A percentile compares a stretch with the other conserved stretches of the same genome.
Conservation (phyloP, 2,797 vertebrate genomes). For the Gorsachius magnificus region DNA sequence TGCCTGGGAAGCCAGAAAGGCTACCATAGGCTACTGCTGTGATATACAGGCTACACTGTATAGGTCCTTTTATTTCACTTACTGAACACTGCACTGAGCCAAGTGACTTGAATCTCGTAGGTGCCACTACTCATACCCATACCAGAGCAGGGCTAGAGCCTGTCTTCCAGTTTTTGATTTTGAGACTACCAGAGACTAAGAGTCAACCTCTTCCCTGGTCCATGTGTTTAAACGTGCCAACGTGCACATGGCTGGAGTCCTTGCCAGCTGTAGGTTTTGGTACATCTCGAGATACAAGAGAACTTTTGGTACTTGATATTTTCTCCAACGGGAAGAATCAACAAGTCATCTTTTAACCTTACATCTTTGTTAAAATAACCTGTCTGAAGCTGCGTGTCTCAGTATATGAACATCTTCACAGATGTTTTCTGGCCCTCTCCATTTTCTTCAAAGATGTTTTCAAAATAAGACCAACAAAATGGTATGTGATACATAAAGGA, state of each 20-base stretch:
- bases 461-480: neutral
- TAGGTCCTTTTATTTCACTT: neutral
- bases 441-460: neutral
- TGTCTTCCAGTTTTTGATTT: neutral
- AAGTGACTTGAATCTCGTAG: neutral
- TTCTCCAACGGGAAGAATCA: neutral
- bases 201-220: neutral
- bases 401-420: neutral
- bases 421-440: neutral
- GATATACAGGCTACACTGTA: too few species aligned
- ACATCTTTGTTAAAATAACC: neutral
- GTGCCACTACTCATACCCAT: neutral
- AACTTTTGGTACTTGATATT: neutral
- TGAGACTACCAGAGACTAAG: neutral
- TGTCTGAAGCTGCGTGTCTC: neutral
- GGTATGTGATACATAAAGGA: neutral
- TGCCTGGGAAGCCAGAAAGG: too few species aligned
- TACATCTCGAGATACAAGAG: neutral
- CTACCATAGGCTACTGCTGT: too few species aligned
- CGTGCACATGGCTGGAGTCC: neutral
- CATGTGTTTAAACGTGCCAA: fast-evolving
- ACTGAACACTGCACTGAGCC: neutral
- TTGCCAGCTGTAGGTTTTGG: neutral
- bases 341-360: neutral
- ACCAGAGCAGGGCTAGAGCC: neutral